phyloP scores from a whole-genome alignment of 2,888 invertebrate species.

The Drosophila dives region DNA sequence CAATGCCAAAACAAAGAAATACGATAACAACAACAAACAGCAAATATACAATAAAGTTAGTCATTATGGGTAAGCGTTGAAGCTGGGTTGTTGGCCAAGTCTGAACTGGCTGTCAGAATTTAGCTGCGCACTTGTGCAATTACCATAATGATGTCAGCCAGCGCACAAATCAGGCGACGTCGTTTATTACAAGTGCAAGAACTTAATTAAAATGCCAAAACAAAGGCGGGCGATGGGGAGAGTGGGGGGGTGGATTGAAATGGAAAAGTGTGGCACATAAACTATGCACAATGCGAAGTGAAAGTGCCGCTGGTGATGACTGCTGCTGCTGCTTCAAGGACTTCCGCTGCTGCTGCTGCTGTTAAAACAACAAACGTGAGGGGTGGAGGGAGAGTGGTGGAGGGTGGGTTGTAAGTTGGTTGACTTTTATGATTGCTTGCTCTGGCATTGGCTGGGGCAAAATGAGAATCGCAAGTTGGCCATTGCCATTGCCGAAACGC shows the following conservation, averaged over 20 bases:
- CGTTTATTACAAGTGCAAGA: constrained; percentile 81
- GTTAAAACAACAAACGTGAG: constrained; percentile 36
- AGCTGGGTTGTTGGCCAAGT: constrained; percentile 12
- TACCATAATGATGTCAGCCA: constrained; percentile 73
- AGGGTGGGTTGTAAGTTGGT: constrained; percentile 44
- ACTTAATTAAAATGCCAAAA: constrained; percentile 78
- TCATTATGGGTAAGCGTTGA: not conserved
- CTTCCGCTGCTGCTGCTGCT: constrained; percentile 49
- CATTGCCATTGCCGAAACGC: constrained; percentile 12
- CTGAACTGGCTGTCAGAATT: constrained; percentile 65
- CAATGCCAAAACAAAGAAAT: not conserved
- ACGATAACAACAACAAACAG: not conserved
- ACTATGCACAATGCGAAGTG: constrained; percentile 69
- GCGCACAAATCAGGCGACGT: constrained; percentile 72
- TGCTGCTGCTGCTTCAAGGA: constrained; percentile 50
- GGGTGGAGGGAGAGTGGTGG: constrained; percentile 6
- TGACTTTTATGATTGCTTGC: constrained; percentile 76
- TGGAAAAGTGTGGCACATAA: constrained; percentile 54
- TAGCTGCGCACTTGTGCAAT: constrained; percentile 61
- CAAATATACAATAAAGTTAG: not conserved
- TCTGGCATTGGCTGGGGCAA: constrained; percentile 63
- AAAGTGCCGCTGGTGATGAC: constrained; percentile 66
- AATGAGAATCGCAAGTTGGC: constrained; percentile 63
- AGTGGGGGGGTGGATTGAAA: not conserved
- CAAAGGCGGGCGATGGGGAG: constrained; percentile 52